Conservation (phyloP, 1,140 invertebrate species). For the Eurosta solidaginis region DNA sequence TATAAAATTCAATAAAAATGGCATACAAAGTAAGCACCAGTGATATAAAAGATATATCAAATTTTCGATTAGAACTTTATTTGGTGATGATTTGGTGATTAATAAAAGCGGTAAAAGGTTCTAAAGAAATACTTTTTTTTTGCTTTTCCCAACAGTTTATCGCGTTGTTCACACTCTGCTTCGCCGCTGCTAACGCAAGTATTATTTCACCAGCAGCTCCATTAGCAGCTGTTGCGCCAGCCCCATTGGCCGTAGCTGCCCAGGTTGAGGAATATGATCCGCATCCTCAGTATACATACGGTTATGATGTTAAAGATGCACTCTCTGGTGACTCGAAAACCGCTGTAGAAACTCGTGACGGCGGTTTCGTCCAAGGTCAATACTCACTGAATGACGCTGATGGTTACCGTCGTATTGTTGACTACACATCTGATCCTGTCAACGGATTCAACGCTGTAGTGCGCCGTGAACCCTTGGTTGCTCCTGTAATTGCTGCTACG, state of each 20-base stretch:
- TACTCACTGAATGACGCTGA: constrained; percentile 61
- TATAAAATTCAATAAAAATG: constrained; percentile 42
- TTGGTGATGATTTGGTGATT: background rate
- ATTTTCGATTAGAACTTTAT: background rate
- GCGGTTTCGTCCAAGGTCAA: constrained; percentile 60
- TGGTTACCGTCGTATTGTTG: constrained; percentile 59
- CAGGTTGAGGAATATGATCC: constrained; percentile 58
- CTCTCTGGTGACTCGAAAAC: constrained; percentile 61
- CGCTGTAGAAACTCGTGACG: constrained; percentile 58
- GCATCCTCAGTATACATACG: constrained; percentile 71
- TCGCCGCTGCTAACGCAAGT: constrained; percentile 54
- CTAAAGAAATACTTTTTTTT: background rate
- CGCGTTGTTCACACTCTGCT: constrained; percentile 53
- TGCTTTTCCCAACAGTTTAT: constrained; percentile 45
- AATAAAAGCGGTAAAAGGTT: background rate
- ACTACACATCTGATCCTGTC: constrained; percentile 59
- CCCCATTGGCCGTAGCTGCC: constrained; percentile 41
- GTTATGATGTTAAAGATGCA: constrained; percentile 72
- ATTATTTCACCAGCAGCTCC: constrained; percentile 46
- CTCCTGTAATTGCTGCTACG: constrained; percentile 39
- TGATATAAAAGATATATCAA: background rate
- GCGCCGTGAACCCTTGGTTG: constrained; percentile 53
- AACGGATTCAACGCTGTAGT: constrained; percentile 62
- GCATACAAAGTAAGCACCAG: constrained; percentile 56
- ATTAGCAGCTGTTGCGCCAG: background rate